Evolutionary conservation across 2,888 invertebrate genomes (phyloP), one percentile per base, ranked within the genome.

Genomic region (Aleiodes leptofemur): DNA sequence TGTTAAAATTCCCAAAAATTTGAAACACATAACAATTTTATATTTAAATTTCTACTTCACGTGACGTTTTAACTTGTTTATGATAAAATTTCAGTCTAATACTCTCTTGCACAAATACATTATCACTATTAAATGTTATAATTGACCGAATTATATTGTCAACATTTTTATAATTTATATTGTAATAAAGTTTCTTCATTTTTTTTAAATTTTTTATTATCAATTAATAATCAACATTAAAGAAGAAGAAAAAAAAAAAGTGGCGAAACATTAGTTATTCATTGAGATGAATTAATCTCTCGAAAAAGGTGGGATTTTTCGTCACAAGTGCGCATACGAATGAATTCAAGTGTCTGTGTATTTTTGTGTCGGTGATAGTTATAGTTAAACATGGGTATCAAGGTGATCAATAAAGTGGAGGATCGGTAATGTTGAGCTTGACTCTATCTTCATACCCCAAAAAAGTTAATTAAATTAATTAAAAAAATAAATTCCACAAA

Each of bases 31-130:
- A 64, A 64, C 16, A 64, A 11, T 34, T 59, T 59, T n/a, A 48
- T 64, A 38, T 38, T 64, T 64, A 64, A 9, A 64, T 16, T 48
- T 43, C 61, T 38, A 16, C 16, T 48, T 64, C 64, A 51, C 51
- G 50, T 31, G 68, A 51, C 8, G 51, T 68, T 68, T 51, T 51
- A 9, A 51, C 50, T 31, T 68, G 68, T 68, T 68, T 68, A 68
- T 68, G 51, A 68, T 31, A 68, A 53, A 68, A 68, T 68, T 51
- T 68, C 50, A 68, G 50, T 53, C 50, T 51, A 68, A 68, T 68
- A 31, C 14, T n/a, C 13, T 68, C 51, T 29, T 51, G n/a, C 64
- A 64, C 64, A 29, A 68, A 51, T 51, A 68, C n/a, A 53, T 51
- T 51, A 68, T 34, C 50, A 68, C 51, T 68, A 68, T 68, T 68